Percentiles rank a stretch among this genome's conserved stretches.
Evolutionary conservation across 2,797 vertebrate species (phyloP).

Genomic region (Sebastes miniatus): DNA sequence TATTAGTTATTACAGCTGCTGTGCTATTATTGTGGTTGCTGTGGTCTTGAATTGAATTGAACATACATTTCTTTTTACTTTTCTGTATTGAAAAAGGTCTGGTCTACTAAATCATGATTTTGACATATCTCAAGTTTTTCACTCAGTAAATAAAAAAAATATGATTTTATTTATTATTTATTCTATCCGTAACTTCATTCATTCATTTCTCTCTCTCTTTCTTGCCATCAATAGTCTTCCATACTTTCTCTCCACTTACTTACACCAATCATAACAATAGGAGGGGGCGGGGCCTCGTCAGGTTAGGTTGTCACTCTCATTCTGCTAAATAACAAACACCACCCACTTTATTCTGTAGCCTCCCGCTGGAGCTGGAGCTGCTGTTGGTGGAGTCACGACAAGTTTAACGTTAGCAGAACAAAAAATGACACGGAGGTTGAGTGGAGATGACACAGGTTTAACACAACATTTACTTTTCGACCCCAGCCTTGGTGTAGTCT

Average conservation of each 20-base stretch:
- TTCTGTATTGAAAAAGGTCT: not conserved
- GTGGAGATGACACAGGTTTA: too few relatives aligned
- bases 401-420: too few relatives aligned
- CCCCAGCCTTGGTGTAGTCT: too few relatives aligned
- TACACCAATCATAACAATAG: slow-evolving; percentile 74
- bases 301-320: slow-evolving; percentile 78
- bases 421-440: too few relatives aligned
- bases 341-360: slow-evolving; percentile 63
- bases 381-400: too few relatives aligned
- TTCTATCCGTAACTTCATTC: not conserved
- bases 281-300: slow-evolving; percentile 52
- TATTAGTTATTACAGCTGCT: too few relatives aligned
- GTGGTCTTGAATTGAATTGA: too few relatives aligned
- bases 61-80: too few relatives aligned
- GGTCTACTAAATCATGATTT: not conserved
- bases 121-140: not conserved
- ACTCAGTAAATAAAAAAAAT: not conserved
- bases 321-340: slow-evolving; percentile 78
- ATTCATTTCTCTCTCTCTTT: not conserved
- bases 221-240: not conserved
- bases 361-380: too few relatives aligned
- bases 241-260: not conserved
- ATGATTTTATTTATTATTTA: not conserved
- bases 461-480: too few relatives aligned
- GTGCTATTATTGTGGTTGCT: too few relatives aligned